Evolutionary conservation across 2,888 invertebrate genomes (phyloP).

Genomic region (Myathropa florea): DNA sequence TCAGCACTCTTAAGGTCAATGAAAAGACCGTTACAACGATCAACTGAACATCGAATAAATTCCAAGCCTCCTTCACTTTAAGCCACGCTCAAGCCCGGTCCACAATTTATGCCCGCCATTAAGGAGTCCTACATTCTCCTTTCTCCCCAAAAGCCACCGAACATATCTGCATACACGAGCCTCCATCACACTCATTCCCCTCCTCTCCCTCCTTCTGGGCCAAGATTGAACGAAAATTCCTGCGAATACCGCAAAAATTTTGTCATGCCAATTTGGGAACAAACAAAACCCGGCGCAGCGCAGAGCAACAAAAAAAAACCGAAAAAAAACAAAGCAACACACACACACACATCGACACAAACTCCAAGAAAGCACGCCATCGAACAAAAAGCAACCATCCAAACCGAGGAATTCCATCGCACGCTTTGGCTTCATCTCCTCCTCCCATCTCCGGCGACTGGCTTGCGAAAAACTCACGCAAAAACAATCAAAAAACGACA

Average conservation of each 20-base stretch:
- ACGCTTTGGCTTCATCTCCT: slow-evolving; percentile 24
- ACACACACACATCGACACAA: neutral
- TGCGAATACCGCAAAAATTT: slow-evolving; percentile 60
- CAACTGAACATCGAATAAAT: neutral
- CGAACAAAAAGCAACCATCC: neutral
- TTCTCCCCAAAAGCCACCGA: neutral
- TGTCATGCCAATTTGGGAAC: slow-evolving; percentile 57
- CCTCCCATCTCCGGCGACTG: neutral
- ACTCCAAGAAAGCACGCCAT: neutral
- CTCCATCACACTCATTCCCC: neutral
- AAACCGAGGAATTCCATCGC: slow-evolving; percentile 42
- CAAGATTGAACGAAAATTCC: slow-evolving; percentile 37
- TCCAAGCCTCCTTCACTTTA: neutral
- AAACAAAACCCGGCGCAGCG: slow-evolving; percentile 26
- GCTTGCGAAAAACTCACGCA: slow-evolving; percentile 4
- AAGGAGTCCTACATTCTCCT: slow-evolving; percentile 4
- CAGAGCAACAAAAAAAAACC: neutral
- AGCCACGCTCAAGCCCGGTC: neutral
- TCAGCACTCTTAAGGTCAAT: neutral
- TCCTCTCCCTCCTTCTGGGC: neutral
- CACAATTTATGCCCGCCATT: slow-evolving; percentile 42
- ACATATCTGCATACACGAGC: slow-evolving; percentile 23
- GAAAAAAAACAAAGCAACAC: neutral
- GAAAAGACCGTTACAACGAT: slow-evolving; percentile 10
- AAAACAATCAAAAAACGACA: slow-evolving; percentile 16